Base-by-base conservation (phyloP, 2,888 invertebrate species). In the Siphlonurus alternatus region DNA sequence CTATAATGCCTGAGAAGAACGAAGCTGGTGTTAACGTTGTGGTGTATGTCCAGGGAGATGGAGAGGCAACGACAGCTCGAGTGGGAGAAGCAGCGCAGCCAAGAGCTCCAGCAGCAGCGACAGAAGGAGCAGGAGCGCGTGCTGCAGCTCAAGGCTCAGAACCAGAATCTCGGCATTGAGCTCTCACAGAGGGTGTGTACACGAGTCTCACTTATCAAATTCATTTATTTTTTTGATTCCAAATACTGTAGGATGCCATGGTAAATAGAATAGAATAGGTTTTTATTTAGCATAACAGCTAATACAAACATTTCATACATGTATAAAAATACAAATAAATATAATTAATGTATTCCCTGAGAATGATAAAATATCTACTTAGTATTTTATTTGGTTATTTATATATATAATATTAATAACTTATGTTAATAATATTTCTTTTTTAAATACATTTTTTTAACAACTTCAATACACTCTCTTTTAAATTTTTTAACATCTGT, bases 11-110 rank as follows among this genome's bases (percentile, higher is more conserved):
- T n/a, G n/a, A n/a, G n/a, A n/a, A n/a, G n/a, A n/a, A n/a, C n/a
- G n/a, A n/a, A n/a, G n/a, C n/a, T n/a, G n/a, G n/a, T n/a, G n/a
- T n/a, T n/a, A n/a, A n/a, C n/a, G n/a, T n/a, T n/a, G n/a, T n/a
- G n/a, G n/a, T n/a, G n/a, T n/a, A n/a, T 53, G 54, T 71, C 69
- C 67, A 84, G 87, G 73, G 96, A 97, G 78, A 87, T 95, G 85
- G 95, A 98, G 72, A 81, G 95, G 62, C 96, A 96, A 72, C 83
- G 97, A 61, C 94, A 96, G 73, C 79, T 92, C 64, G 98, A 99
- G 75, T 94, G 95, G 92, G 97, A 98, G 76, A 91, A 91, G 72
- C 93, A 95, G 73, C 85, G 92, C 67, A 83, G 85, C 23, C 85
- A 89, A 61, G 96, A 97, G 73, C 79, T 98, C 67, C 89, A 94